Percentiles rank a stretch among this genome's conserved stretches.
phyloP scores from a whole-genome alignment of 2,888 invertebrate species.

The Drosophila recens region DNA sequence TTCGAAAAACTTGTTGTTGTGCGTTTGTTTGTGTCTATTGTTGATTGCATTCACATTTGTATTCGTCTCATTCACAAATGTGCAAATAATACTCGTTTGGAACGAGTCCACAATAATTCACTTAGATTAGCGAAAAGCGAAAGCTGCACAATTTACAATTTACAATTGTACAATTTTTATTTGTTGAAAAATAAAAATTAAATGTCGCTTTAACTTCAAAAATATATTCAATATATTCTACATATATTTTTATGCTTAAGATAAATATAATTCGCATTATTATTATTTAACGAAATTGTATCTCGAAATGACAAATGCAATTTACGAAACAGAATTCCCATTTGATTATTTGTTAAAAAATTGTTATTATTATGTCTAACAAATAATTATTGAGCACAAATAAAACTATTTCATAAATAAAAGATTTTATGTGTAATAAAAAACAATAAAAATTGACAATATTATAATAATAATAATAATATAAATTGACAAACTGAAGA shows the following conservation, averaged over 20 bases:
- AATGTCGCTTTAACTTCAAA: constrained; percentile 48
- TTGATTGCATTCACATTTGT: constrained; percentile 32
- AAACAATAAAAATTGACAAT: constrained; percentile 34
- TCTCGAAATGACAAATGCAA: constrained; percentile 41
- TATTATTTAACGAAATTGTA: constrained; percentile 37
- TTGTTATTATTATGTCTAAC: constrained; percentile 44
- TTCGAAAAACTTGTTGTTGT: constrained; percentile 55
- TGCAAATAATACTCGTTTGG: constrained; percentile 35
- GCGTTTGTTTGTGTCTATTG: constrained; percentile 25
- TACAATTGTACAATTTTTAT: constrained; percentile 65
- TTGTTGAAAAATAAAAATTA: constrained; percentile 73
- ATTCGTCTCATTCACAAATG: constrained; percentile 40
- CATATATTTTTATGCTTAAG: constrained; percentile 69
- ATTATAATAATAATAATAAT: neutral
- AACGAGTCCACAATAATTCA: constrained; percentile 32
- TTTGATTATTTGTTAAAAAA: constrained; percentile 53
- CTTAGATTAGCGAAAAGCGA: constrained; percentile 39
- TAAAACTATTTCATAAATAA: constrained; percentile 56
- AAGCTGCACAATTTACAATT: constrained; percentile 24
- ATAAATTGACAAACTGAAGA: neutral
- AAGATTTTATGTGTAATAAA: constrained; percentile 77
- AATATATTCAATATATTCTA: constrained; percentile 58
- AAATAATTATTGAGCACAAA: constrained; percentile 48
- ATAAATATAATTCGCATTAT: constrained; percentile 59
- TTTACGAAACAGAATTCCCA: constrained; percentile 22